Evolutionary conservation across 2,888 invertebrate genomes (phyloP), one percentile per base, ranked within the genome.

Genomic region (Tolmerus cingulatus): DNA sequence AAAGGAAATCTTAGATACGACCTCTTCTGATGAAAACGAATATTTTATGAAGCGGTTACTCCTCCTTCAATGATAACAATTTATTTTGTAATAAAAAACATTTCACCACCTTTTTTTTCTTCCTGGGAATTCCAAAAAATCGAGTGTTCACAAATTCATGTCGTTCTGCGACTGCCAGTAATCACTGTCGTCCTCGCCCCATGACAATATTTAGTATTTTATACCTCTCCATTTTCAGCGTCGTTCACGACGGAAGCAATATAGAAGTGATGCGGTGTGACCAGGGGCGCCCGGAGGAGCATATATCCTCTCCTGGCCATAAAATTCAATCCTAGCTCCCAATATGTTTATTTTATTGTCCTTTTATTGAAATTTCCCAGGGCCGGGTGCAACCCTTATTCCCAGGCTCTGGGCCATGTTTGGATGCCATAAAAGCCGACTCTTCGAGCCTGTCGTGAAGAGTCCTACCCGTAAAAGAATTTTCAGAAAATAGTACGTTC

Each of bases 271-370:
- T 46, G 19, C 14, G 51, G 51, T 27, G 79, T 78, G 79, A 46
- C 46, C 23, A 79, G 12, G 79, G 51, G 23, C 66, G 27, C 66
- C 66, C 27, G 19, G 79, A n/a, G 27, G 14, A 23, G 16, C 86
- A 86, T 74, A 86, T 46, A 86, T 86, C 51, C 51, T n/a, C 46
- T n/a, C 16, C 27, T 43, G 27, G 74, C 43, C 51, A 74, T 86
- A 66, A 86, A 86, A 86, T 86, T 43, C 86, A 86, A 86, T 86
- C 86, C 86, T 86, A 86, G 86, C 46, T 86, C 76, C 86, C 86
- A 86, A 86, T 86, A 86, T 86, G 86, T 86, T 86, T 86, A 86
- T 86, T 86, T 86, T 86, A 86, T 86, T 66, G 74, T 86, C 34
- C 14, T 43, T 86, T 86, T 86, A 86, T 86, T 86, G 86, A 86